Base-by-base conservation (phyloP, 2,113 vertebrate genomes). In the Cyprinodon variegatus region DNA sequence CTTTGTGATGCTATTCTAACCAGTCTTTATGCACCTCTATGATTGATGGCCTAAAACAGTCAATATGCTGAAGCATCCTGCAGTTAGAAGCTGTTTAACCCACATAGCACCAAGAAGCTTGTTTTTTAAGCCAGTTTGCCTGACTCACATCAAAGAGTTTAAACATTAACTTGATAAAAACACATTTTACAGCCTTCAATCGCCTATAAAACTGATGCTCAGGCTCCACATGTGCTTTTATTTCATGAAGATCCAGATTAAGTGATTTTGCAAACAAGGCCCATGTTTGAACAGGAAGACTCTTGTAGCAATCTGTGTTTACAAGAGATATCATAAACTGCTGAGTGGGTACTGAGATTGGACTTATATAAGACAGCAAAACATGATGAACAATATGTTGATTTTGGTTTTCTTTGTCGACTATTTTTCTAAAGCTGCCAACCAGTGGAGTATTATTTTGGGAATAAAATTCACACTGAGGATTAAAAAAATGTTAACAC, bases 251-350 rank as follows among this genome's bases (percentile, higher is more conserved):
- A 85, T 72, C 61, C n/a, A 14, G 53, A 75, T 61, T 77, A 61
- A 85, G 78, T 78, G 61, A 85, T 87, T 88, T 77, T 62, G 61
- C 86, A 88, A 89, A 88, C 83, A 87, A 66, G 84, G 59, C 53
- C 61, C 3, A 36, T 88, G 76, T 90, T 86, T 90, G 79, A 88
- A 89, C 84, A 76, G 70, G 74, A 83, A 68, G 77, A 78, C 71
- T 78, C 71, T 82, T 89, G 84, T 83, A 77, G 65, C 78, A 77
- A 78, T 81, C 61, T 39, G 3, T 91, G 85, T 91, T 90, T 87
- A 77, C 82, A 81, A 39, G 57, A 89, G 79, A 88, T 84, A 87
- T 84, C 62, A 72, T 84, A 73, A 67, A 64, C 81, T 41, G 6
- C 81, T 53, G 71, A 73, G 65, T 66, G 61, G 74, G 76, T 20